Conservation (phyloP, 2,797 vertebrate genomes). For the Ceyx erithaca region DNA sequence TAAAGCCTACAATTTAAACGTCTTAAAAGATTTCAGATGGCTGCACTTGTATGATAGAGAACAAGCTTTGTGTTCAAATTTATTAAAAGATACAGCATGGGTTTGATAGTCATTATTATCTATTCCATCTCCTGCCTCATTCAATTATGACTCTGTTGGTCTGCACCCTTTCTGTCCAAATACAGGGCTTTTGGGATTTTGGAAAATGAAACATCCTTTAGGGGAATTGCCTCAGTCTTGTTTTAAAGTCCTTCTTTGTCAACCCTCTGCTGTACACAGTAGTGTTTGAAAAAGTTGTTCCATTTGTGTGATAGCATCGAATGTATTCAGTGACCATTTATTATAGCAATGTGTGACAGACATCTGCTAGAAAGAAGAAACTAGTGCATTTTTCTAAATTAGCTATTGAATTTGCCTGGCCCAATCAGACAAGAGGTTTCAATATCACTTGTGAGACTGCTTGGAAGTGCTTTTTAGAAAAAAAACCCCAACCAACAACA, state of each 20-base stretch:
- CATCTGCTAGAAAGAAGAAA: not conserved
- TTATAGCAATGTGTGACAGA: not conserved
- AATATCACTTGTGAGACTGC: not conserved
- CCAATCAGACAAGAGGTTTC: slow-evolving; percentile 2
- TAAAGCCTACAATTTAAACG: not conserved
- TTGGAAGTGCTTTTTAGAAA: not conserved
- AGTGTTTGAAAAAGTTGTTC: not conserved
- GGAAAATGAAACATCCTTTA: not conserved
- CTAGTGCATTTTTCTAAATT: slow-evolving; percentile 1
- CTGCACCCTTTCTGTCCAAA: not conserved
- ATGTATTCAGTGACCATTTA: not conserved
- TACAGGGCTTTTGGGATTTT: not conserved
- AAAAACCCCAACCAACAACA: not conserved
- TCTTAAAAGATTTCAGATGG: not conserved
- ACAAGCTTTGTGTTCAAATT: not conserved
- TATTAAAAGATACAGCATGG: not conserved
- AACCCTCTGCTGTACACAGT: not conserved
- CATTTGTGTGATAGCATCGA: not conserved
- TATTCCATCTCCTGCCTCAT: not conserved
- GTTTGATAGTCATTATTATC: not conserved
- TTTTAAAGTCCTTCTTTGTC: not conserved
- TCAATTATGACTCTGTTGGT: not conserved
- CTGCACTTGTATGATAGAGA: not conserved
- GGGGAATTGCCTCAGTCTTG: not conserved
- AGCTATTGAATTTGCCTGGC: slow-evolving; percentile 5